Evolutionary conservation across 2,113 vertebrate genomes (phyloP).

Genomic region (Cyprinodon brontotheroides): DNA sequence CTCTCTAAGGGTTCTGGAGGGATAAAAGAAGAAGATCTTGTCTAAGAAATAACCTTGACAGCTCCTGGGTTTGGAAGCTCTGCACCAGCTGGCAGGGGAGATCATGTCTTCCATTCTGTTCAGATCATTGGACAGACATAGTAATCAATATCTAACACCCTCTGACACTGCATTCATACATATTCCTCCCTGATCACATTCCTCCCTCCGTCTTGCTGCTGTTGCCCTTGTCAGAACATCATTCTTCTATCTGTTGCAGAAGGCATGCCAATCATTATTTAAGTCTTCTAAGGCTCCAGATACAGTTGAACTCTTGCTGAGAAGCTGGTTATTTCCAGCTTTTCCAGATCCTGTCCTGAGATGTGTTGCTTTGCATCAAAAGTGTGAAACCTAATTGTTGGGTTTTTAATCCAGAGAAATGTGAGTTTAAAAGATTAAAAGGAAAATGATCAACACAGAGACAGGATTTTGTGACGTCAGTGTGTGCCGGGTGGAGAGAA

Average conservation of each 20-base stretch:
- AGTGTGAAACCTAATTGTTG: neutral
- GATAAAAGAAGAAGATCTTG: conserved; percentile 12
- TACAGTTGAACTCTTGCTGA: neutral
- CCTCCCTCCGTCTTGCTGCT: neutral
- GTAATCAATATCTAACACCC: conserved; percentile 9
- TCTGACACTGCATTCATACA: neutral
- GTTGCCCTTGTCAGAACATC: conserved; percentile 14
- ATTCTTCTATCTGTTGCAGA: neutral
- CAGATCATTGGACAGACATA: neutral
- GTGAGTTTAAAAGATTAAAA: no score
- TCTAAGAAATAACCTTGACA: neutral
- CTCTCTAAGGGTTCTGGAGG: neutral
- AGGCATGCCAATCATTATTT: conserved; percentile 34
- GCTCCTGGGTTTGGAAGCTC: neutral
- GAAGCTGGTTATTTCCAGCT: neutral
- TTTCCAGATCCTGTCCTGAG: conserved; percentile 4
- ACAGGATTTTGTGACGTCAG: no score
- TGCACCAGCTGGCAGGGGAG: conserved; percentile 1
- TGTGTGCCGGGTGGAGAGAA: no score
- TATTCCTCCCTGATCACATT: conserved; percentile 19
- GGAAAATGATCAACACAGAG: no score
- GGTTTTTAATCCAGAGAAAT: no score
- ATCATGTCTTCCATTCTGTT: conserved; percentile 7
- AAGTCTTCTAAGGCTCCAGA: conserved; percentile 9
- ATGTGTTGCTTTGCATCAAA: conserved; percentile 1